A percentile compares a stretch with the other conserved stretches of the same genome.
These are phyloP conservation scores for Limnephilus rhombicus DNA, from an alignment of 2,888 invertebrate species.

Conservation along the genomic window DNA sequence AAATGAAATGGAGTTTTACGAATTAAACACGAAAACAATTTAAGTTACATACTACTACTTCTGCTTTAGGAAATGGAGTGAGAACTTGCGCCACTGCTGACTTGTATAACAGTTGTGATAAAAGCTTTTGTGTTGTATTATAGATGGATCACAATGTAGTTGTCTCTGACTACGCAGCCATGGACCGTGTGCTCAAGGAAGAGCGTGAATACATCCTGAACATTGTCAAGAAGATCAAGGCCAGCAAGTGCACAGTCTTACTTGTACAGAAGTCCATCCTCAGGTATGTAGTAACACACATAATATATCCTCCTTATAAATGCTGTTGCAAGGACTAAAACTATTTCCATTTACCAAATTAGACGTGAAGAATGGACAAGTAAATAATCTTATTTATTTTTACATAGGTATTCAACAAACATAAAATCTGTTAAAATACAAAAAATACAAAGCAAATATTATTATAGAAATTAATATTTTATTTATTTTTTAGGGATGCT, in stretches of 20 bases:
- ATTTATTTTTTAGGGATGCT: conserved; percentile 85
- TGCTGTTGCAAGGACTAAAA: no score
- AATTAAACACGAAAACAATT: no score
- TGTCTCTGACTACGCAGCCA: conserved; percentile 99
- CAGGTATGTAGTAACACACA: conserved; percentile 74
- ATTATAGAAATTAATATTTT: neutral
- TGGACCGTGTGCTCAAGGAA: conserved; percentile 98
- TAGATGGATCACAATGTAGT: conserved; percentile 97
- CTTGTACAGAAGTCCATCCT: conserved; percentile 90
- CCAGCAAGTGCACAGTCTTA: conserved; percentile 97
- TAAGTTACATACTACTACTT: no score
- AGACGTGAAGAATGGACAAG: conserved; percentile 60
- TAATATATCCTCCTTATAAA: neutral
- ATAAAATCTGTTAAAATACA: neutral
- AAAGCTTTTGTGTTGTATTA: conserved; percentile 5
- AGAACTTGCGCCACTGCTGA: no score
- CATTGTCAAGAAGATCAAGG: conserved; percentile 99
- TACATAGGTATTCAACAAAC: neutral
- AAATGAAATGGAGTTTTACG: no score
- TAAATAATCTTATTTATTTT: conserved; percentile 20
- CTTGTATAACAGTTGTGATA: neutral
- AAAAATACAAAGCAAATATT: neutral
- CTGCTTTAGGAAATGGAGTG: no score
- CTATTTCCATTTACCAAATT: no score
- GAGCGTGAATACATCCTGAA: conserved; percentile 98